Conservation (phyloP, 2,113 vertebrate species). For the Apaloderma vittatum region DNA sequence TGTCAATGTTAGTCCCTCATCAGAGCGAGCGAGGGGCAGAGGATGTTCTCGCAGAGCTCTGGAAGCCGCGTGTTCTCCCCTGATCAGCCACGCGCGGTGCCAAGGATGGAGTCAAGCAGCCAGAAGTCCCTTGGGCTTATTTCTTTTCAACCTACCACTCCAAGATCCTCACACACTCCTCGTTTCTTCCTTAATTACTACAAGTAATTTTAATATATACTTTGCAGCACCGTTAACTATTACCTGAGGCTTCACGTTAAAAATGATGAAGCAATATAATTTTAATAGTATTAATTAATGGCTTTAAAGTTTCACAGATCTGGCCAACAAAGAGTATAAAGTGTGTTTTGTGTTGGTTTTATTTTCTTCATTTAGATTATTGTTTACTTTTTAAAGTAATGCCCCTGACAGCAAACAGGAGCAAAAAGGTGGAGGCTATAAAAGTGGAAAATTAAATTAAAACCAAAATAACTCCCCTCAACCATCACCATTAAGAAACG, state of each 20-base stretch:
- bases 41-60: not conserved
- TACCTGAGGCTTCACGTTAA: slow-evolving; percentile 80
- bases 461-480: not conserved
- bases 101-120: not conserved
- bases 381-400: not conserved
- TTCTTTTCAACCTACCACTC: slow-evolving; percentile 42
- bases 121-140: slow-evolving; percentile 3
- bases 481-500: not conserved
- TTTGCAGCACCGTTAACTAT: slow-evolving; percentile 80
- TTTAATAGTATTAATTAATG: slow-evolving; percentile 75
- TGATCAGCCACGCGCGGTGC: not conserved
- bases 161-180: slow-evolving; percentile 40
- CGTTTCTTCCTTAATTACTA: slow-evolving; percentile 76
- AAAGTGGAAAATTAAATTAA: not conserved
- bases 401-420: not conserved
- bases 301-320: slow-evolving; percentile 43
- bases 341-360: not conserved
- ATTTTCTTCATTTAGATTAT: not conserved
- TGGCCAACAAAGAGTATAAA: not conserved
- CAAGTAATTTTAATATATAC: slow-evolving; percentile 81
- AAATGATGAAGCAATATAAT: slow-evolving; percentile 75
- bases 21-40: not conserved
- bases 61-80: not conserved
- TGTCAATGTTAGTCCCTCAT: not conserved
- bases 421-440: not conserved